Evolutionary conservation across 1,140 invertebrate genomes (phyloP), one percentile per base, ranked within the genome.

Genomic region (Hydropsyche tenuis): DNA sequence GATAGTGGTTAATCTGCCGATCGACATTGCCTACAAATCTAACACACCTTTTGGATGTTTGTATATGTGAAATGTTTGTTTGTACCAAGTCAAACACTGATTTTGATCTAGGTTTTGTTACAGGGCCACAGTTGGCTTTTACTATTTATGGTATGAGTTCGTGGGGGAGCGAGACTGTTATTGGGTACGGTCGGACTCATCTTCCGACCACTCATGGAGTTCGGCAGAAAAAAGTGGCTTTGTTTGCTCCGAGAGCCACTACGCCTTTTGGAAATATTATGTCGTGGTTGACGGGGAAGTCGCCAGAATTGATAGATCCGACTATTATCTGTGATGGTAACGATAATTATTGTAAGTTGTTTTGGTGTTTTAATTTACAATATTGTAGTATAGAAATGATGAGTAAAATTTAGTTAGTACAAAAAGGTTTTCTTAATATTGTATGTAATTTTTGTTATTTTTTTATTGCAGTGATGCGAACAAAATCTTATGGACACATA

Each of bases 91-190:
- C 1, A 25, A 22, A 25, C n/a, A 12, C 22, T 23, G 20, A 22
- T 25, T 60, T 23, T 60, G 20, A 23, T 60, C 25, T 20, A 23
- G 7, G 23, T 68, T 48, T 51, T 5, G 20, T 69, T 74, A 16
- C 0, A 84, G 83, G 83, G 83, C 83, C 83, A 3, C 82, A 84
- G 71, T 78, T 84, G 5, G 77, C 84, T 11, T 75, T 83, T 16
- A 80, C 80, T 62, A 77, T 84, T 0, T 84, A 82, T 73, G 83
- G 82, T 0, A 79, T 80, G 43, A 83, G 77, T 56, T 79, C 79
- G 9, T 72, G 77, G 68, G 79, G 80, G 0, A 78, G 75, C 0
- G 83, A 84, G 43, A 78, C 75, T 0, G 66, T 80, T 14, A 25
- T 83, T 1, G 83, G 83, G 5, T 84, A 84, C 69, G 79, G 81